phyloP scores from a whole-genome alignment of 2,888 invertebrate species.

The Microplitis deprimator region DNA sequence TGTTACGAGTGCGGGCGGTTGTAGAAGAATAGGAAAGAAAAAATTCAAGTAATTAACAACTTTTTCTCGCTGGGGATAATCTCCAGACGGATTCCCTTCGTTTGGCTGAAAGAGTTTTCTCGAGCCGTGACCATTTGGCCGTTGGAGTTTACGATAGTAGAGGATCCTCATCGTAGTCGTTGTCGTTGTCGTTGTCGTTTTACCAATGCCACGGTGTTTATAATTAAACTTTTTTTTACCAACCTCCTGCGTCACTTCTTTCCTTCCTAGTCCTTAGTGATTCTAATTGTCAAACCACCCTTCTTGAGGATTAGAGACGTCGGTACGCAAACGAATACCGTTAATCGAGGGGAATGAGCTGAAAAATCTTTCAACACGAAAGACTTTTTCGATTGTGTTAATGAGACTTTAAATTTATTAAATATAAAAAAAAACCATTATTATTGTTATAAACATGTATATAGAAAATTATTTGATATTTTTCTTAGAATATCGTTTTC shows the following conservation, averaged over 20 bases:
- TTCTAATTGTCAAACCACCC: slow-evolving; percentile 67
- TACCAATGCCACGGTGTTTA: slow-evolving; percentile 64
- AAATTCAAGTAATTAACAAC: slow-evolving; percentile 72
- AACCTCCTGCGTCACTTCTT: slow-evolving; percentile 46
- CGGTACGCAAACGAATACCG: slow-evolving; percentile 36
- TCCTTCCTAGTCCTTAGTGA: slow-evolving; percentile 62
- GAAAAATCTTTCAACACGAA: slow-evolving; percentile 18
- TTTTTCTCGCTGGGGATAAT: slow-evolving; percentile 71
- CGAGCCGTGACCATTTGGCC: slow-evolving; percentile 71
- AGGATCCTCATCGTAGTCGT: slow-evolving; percentile 36
- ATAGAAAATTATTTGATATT: too few relatives aligned
- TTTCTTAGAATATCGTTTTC: too few relatives aligned
- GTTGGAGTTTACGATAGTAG: slow-evolving; percentile 30
- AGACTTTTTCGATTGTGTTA: slow-evolving; percentile 17
- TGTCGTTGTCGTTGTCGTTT: slow-evolving; percentile 56
- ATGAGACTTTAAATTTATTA: not conserved
- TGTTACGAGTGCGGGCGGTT: slow-evolving; percentile 38
- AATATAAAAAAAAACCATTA: not conserved
- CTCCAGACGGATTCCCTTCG: slow-evolving; percentile 71
- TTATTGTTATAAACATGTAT: not conserved
- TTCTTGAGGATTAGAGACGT: slow-evolving; percentile 40
- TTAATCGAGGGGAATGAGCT: slow-evolving; percentile 37
- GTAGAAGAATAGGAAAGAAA: slow-evolving; percentile 47
- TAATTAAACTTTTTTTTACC: slow-evolving; percentile 68
- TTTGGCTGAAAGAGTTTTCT: slow-evolving; percentile 69